Evolutionary conservation across 2,113 vertebrate genomes (phyloP).

Genomic region (Opisthocomus hoazin): DNA sequence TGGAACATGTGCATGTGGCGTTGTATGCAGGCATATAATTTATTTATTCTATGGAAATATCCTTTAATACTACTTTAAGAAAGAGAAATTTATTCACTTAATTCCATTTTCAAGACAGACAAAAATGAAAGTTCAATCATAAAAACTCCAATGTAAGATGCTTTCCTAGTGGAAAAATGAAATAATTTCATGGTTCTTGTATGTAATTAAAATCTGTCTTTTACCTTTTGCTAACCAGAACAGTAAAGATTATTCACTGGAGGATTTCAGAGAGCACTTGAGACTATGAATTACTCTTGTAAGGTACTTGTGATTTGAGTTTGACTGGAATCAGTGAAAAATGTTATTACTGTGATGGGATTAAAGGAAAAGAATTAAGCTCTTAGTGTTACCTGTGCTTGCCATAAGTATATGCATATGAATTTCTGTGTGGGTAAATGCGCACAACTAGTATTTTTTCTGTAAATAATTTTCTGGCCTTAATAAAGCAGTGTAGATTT

Average conservation of each 20-base stretch:
- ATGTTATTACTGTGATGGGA: neutral
- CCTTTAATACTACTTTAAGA: neutral
- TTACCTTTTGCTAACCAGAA: neutral
- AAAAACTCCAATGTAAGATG: neutral
- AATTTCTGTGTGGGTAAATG: neutral
- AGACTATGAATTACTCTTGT: neutral
- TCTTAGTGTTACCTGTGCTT: neutral
- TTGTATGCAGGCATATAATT: neutral
- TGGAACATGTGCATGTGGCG: neutral
- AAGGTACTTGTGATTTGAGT: neutral
- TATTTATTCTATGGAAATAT: neutral
- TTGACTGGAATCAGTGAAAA: neutral
- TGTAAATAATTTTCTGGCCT: neutral
- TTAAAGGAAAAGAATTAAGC: neutral
- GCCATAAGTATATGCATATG: fast-evolving
- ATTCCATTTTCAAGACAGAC: neutral
- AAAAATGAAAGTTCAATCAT: neutral
- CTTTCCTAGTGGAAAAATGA: neutral
- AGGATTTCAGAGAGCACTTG: neutral
- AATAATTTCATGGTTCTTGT: neutral
- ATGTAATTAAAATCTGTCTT: neutral
- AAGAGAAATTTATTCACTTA: neutral
- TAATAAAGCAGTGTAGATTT: neutral
- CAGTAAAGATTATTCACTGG: neutral
- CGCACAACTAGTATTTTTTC: neutral